Percentiles rank a stretch among this genome's conserved stretches.
Conservation (phyloP, 2,113 vertebrate species). For the Dicentrarchus labrax region DNA sequence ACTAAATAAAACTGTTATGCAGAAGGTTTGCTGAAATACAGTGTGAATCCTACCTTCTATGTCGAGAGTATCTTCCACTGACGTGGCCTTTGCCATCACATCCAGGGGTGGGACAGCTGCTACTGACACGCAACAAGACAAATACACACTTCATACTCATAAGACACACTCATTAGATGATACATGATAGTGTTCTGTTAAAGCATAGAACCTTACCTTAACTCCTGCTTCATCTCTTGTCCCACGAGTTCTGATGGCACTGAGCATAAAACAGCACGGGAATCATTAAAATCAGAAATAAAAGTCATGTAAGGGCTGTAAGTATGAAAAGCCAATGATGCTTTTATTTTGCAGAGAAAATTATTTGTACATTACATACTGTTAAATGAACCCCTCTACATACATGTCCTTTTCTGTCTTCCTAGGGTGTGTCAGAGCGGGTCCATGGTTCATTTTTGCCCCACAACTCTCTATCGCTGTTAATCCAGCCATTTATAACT, state of each 20-base stretch:
- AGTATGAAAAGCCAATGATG: background rate
- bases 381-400: too few species aligned
- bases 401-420: too few species aligned
- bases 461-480: too few species aligned
- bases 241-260: slow-evolving; percentile 87
- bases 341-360: background rate
- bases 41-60: slow-evolving; percentile 88
- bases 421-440: too few species aligned
- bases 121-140: slow-evolving; percentile 50
- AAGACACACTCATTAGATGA: background rate
- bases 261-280: slow-evolving; percentile 51
- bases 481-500: too few species aligned
- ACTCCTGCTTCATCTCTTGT: slow-evolving; percentile 91
- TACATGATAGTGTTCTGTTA: too few species aligned
- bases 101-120: slow-evolving; percentile 95
- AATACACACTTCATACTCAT: background rate
- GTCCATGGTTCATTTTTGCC: too few species aligned
- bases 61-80: slow-evolving; percentile 94
- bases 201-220: slow-evolving; percentile 84
- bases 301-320: background rate
- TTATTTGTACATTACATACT: too few species aligned
- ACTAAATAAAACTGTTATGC: background rate
- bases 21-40: background rate
- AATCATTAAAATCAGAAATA: background rate
- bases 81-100: slow-evolving; percentile 95